These are phyloP conservation scores for Drosophila pullipes DNA, from an alignment of 2,888 invertebrate genomes.

Conservation along the genomic window DNA sequence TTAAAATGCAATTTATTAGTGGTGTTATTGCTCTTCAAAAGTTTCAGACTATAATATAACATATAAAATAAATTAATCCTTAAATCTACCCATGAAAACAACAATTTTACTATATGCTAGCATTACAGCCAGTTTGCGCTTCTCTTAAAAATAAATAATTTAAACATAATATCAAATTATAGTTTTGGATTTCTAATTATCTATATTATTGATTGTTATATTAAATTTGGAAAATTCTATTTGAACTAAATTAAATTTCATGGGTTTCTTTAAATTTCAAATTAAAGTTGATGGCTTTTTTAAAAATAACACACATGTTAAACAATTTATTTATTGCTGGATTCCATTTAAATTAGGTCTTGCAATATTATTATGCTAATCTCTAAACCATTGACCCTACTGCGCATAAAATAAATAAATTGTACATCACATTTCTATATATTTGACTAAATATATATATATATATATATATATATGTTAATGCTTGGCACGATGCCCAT, in stretches of 20 bases:
- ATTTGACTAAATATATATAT: not conserved
- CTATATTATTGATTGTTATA: no score
- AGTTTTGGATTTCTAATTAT: no score
- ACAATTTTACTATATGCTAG: not conserved
- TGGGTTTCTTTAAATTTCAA: not conserved
- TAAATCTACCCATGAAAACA: not conserved
- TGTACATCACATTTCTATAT: conserved; percentile 22
- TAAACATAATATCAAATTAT: fast-evolving
- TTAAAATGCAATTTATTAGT: no score
- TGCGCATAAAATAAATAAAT: conserved; percentile 17
- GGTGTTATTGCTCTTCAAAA: not conserved
- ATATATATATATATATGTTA: not conserved
- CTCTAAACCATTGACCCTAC: not conserved
- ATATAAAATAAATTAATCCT: not conserved
- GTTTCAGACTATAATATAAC: not conserved
- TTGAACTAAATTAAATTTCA: not conserved
- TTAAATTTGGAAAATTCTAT: not conserved
- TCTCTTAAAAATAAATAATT: no score
- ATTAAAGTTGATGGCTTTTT: not conserved
- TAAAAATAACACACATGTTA: not conserved
- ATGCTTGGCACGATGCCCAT: conserved; percentile 63
- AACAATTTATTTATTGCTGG: not conserved
- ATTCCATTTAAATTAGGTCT: not conserved
- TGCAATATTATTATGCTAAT: conserved; percentile 1
- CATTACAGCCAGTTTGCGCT: no score